Evolutionary conservation across 2,888 invertebrate genomes (phyloP).

Genomic region (Aphrophora alni): DNA sequence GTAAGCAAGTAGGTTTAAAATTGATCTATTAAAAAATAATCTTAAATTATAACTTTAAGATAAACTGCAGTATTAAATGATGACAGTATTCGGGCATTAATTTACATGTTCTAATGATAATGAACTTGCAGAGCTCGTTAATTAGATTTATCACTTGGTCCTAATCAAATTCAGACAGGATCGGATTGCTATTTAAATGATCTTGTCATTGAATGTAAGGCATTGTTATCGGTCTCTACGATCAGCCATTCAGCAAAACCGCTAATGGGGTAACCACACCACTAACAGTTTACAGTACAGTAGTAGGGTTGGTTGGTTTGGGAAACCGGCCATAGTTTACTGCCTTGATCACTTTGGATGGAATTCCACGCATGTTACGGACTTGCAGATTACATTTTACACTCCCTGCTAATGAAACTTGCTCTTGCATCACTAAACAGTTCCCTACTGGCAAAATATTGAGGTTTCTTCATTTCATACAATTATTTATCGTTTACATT

Average conservation of each 20-base stretch:
- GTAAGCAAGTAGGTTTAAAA: too few relatives aligned
- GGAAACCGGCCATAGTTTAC: neutral
- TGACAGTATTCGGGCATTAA: too few relatives aligned
- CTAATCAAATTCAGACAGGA: neutral
- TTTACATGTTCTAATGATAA: too few relatives aligned
- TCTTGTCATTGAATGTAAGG: neutral
- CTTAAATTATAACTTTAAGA: too few relatives aligned
- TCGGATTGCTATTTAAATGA: neutral
- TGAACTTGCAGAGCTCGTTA: too few relatives aligned
- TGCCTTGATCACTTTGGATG: neutral
- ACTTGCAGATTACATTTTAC: neutral
- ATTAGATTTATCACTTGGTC: neutral
- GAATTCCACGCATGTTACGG: neutral
- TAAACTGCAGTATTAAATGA: too few relatives aligned
- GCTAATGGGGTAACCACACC: conserved; percentile 1
- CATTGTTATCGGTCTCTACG: neutral
- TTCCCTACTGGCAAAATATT: too few relatives aligned
- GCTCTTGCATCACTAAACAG: neutral
- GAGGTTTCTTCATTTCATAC: too few relatives aligned
- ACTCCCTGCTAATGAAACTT: neutral
- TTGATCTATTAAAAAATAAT: too few relatives aligned
- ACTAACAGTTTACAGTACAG: neutral
- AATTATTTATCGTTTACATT: too few relatives aligned
- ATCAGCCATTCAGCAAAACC: conserved; percentile 6
- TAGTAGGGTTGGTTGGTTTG: too few relatives aligned